These are phyloP conservation scores for Prosapia bicincta DNA, from an alignment of 2,888 invertebrate genomes.

Conservation along the genomic window DNA sequence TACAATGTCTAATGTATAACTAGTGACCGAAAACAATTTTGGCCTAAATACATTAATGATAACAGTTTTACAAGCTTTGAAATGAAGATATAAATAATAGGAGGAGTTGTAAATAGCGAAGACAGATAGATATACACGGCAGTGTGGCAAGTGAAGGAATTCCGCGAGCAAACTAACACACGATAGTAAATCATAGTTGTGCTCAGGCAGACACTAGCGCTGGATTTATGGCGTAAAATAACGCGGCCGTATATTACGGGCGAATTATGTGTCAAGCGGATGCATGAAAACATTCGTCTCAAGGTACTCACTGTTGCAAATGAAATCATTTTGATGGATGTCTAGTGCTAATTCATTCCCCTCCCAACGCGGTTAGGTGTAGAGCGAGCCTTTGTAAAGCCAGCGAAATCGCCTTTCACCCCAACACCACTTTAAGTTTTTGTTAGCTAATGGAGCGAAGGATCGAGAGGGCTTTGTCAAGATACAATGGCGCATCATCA, in stretches of 20 bases:
- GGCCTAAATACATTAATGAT: neutral
- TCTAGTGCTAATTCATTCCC: neutral
- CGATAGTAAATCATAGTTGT: neutral
- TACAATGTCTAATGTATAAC: too few species aligned
- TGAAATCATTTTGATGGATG: neutral
- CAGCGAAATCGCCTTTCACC: slow-evolving; percentile 2
- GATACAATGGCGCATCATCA: neutral
- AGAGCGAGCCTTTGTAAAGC: neutral
- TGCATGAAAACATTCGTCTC: neutral
- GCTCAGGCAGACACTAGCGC: neutral
- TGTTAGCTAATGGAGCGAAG: slow-evolving; percentile 2
- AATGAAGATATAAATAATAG: neutral
- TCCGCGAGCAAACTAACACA: neutral
- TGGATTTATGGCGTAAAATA: neutral
- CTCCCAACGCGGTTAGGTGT: neutral
- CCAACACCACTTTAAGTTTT: neutral
- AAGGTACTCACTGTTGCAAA: neutral
- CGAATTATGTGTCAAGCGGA: neutral
- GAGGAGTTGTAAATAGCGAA: neutral
- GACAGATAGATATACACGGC: neutral
- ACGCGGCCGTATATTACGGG: neutral
- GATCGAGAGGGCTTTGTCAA: neutral
- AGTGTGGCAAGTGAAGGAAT: neutral
- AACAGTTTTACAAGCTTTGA: neutral
- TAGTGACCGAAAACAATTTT: neutral